Base-by-base conservation (phyloP, 2,113 vertebrate species). In the Nothoprocta pentlandii region DNA sequence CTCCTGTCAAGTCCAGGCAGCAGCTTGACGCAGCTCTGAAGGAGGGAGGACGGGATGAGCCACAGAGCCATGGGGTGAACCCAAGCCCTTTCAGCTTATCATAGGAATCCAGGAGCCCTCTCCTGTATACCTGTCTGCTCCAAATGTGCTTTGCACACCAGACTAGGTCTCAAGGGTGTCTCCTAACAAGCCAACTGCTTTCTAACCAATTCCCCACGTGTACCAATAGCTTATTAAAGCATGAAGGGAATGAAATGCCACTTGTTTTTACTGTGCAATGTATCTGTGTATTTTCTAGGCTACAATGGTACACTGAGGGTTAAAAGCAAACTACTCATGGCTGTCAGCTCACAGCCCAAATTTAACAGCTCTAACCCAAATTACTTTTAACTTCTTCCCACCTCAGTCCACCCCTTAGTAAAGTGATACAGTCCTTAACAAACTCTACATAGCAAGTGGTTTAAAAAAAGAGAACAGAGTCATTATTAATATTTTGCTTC, bases 211-310 rank as follows among this genome's bases (percentile, higher is more conserved):
- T 84, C 47, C 64, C 39, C 39, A 17, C 6, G 5, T 15, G 10
- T 3, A 56, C 42, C 51, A 64, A 21, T 3, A 76, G 16, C 4
- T 70, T 19, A 2, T 4, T 17, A 30, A 81, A 82, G 53, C 36
- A 3, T 39, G n/a, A 67, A 21, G 20, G 76, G 32, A 80, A 13
- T 6, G 9, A 1, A 17, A 26, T 39, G 63, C 5, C 11, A 0
- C 21, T 6, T 47, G 11, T 79, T 75, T 26, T 53, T 73, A 64
- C 9, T 75, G 42, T 44, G 23, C 25, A 26, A 3, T 12, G 26
- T 46, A 17, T 32, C 70, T 44, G 34, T 81, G 12, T 17, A 4
- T 2, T 58, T 81, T 36, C 66, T n/a, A 12, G 39, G 22, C 49
- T 73, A 71, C 22, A 28, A 71, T 44, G n/a, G n/a, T 10, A 42